phyloP scores from a whole-genome alignment of 2,888 invertebrate species.

The Cenopis cana region DNA sequence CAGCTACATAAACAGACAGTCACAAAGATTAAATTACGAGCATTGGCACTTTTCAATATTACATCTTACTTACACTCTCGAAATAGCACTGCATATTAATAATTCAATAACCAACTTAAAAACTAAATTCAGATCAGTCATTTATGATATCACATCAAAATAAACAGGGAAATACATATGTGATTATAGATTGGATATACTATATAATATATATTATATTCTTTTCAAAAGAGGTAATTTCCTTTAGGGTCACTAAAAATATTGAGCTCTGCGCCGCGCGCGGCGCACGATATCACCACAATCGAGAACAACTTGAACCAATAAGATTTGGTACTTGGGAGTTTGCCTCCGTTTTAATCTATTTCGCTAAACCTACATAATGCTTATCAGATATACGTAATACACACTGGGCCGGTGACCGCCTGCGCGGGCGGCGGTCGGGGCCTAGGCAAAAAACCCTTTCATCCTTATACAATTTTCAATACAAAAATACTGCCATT shows the following conservation, averaged over 20 bases:
- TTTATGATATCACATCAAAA: constrained; percentile 87
- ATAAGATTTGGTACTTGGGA: constrained; percentile 84
- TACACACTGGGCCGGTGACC: constrained; percentile 58
- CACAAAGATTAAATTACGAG: constrained; percentile 84
- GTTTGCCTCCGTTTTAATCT: constrained; percentile 78
- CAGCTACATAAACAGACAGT: constrained; percentile 79
- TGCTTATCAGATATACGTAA: constrained; percentile 84
- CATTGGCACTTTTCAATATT: constrained; percentile 86
- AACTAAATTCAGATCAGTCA: constrained; percentile 87
- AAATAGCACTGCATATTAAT: constrained; percentile 85
- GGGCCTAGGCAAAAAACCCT: constrained; percentile 75
- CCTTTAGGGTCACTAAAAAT: constrained; percentile 85
- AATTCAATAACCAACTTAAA: constrained; percentile 86
- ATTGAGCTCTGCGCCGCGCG: constrained; percentile 83
- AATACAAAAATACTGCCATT: constrained; percentile 86
- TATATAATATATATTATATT: constrained; percentile 80
- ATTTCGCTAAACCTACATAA: constrained; percentile 86
- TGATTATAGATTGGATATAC: constrained; percentile 83
- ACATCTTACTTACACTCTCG: constrained; percentile 83
- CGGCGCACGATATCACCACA: constrained; percentile 83
- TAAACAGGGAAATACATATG: constrained; percentile 85
- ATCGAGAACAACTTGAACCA: constrained; percentile 84
- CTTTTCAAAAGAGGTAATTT: constrained; percentile 86
- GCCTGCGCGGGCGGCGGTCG: constrained; percentile 37
- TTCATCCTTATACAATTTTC: constrained; percentile 81